Evolutionary conservation across 2,797 vertebrate genomes (phyloP).

Genomic region (Ctenopoma kingsleyae): DNA sequence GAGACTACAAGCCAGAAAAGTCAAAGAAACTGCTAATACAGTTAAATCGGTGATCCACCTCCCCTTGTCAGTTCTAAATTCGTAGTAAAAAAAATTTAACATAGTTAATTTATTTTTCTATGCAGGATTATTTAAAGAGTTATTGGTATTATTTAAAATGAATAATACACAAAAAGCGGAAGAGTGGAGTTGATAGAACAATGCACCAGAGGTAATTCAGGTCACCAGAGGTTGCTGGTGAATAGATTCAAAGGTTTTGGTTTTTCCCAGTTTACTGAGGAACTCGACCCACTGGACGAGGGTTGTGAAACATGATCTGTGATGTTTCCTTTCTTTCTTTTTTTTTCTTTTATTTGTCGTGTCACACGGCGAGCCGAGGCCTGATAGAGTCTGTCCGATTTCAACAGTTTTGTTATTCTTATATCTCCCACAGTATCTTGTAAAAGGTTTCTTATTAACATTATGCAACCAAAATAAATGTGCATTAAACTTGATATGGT

Average conservation of each 20-base stretch:
- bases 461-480: constrained; percentile 92
- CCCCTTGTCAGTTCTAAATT: constrained; percentile 81
- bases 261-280: constrained; percentile 66
- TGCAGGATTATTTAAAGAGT: constrained; percentile 87
- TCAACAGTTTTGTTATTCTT: constrained; percentile 81
- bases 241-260: constrained; percentile 50
- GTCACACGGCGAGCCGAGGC: constrained; percentile 75
- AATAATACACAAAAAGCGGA: constrained; percentile 70
- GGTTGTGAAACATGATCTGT: constrained; percentile 70
- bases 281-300: constrained; percentile 51
- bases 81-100: constrained; percentile 79
- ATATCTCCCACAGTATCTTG: constrained; percentile 85
- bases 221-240: constrained; percentile 46
- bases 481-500: constrained; percentile 86
- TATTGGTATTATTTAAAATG: constrained; percentile 84
- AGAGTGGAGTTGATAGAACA: constrained; percentile 63
- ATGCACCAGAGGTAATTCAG: constrained; percentile 54
- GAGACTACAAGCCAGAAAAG: constrained; percentile 70
- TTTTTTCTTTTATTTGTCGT: constrained; percentile 60
- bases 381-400: constrained; percentile 76
- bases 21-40: constrained; percentile 60
- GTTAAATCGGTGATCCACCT: constrained; percentile 66
- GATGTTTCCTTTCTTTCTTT: constrained; percentile 57
- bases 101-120: constrained; percentile 91
- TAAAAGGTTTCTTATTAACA: constrained; percentile 85